These are phyloP conservation scores for Spodoptera frugiperda DNA, from an alignment of 1,140 invertebrate species.

Conservation along the genomic window DNA sequence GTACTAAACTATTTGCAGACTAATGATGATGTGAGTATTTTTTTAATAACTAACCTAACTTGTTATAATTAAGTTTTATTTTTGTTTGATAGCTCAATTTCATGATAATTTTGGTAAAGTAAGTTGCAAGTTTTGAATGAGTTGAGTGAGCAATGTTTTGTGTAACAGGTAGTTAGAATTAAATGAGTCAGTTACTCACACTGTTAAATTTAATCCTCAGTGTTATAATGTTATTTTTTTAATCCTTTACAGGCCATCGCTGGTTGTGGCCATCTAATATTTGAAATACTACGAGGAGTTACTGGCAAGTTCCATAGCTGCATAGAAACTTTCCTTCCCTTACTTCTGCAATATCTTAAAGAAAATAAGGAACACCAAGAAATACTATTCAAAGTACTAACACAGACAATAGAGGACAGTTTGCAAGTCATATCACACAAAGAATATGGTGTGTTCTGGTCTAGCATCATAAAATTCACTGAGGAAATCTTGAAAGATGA, in stretches of 20 bases:
- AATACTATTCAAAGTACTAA: constrained; percentile 88
- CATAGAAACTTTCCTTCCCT: constrained; percentile 88
- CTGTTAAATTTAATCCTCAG: neutral
- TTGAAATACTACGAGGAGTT: constrained; percentile 94
- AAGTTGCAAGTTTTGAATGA: no score
- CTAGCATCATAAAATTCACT: constrained; percentile 72
- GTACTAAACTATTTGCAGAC: constrained; percentile 89
- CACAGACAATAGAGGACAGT: constrained; percentile 87
- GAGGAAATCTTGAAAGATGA: constrained; percentile 72
- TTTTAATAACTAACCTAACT: no score
- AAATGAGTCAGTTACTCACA: no score
- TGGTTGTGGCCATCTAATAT: constrained; percentile 94
- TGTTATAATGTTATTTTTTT: neutral
- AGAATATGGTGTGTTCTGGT: constrained; percentile 88
- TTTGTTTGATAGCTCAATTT: no score
- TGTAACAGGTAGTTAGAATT: no score
- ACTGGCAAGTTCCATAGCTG: constrained; percentile 93
- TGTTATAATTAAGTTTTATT: no score
- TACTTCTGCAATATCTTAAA: constrained; percentile 88
- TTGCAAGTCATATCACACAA: constrained; percentile 86
- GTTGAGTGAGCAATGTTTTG: no score
- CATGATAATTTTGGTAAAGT: no score
- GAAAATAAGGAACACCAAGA: constrained; percentile 85
- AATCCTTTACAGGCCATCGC: constrained; percentile 85
- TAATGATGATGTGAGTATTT: constrained; percentile 88